Percentiles rank a stretch among this genome's conserved stretches.
Conservation (phyloP, 2,888 invertebrate species). For the Xanthostigma xanthostigma region DNA sequence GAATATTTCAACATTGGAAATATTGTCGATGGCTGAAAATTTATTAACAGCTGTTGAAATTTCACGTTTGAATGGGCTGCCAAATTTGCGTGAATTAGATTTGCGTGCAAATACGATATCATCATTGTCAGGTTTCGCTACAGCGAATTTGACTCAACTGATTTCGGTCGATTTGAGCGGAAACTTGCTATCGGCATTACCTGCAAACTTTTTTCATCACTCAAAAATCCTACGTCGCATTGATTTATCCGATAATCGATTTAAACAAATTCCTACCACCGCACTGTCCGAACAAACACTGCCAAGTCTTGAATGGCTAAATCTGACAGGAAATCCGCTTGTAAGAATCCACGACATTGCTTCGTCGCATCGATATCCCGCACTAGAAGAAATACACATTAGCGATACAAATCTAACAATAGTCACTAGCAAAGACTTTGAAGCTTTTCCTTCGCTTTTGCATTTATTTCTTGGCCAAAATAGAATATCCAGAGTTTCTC, state of each 20-base stretch:
- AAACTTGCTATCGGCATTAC: slow-evolving; percentile 58
- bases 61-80: slow-evolving; percentile 58
- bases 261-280: slow-evolving; percentile 62
- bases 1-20: slow-evolving; percentile 61
- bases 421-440: slow-evolving; percentile 72
- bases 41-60: slow-evolving; percentile 56
- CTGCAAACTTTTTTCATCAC: slow-evolving; percentile 66
- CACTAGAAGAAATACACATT: slow-evolving; percentile 69
- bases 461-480: slow-evolving; percentile 60
- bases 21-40: slow-evolving; percentile 51
- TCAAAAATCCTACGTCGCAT: slow-evolving; percentile 56
- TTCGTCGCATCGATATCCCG: slow-evolving; percentile 53
- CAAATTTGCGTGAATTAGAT: slow-evolving; percentile 58
- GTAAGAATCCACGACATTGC: slow-evolving; percentile 57
- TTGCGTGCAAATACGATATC: slow-evolving; percentile 61
- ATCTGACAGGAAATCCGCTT: slow-evolving; percentile 71
- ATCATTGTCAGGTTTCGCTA: slow-evolving; percentile 59
- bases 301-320: slow-evolving; percentile 57
- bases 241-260: slow-evolving; percentile 64
- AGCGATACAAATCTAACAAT: slow-evolving; percentile 67
- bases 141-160: slow-evolving; percentile 57
- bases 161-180: slow-evolving; percentile 60
- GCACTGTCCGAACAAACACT: slow-evolving; percentile 61
- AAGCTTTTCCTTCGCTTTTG: slow-evolving; percentile 63
- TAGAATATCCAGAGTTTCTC: slow-evolving; percentile 62